Evolutionary conservation across 2,113 vertebrate genomes (phyloP).

Genomic region (Castor canadensis): DNA sequence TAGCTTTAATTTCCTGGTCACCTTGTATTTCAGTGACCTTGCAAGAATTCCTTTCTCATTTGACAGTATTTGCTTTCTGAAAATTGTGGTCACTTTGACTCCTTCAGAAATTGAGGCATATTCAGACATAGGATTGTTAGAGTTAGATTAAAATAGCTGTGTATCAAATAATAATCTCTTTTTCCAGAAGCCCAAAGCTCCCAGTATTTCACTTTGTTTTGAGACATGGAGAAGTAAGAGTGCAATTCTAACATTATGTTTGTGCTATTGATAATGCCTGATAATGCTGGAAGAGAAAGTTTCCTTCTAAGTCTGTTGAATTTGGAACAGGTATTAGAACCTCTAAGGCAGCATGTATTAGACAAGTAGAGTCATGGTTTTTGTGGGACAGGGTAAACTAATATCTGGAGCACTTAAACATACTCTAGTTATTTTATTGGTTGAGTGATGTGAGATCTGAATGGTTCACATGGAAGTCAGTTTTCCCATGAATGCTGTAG

Average conservation of each 20-base stretch:
- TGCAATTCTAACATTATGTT: not conserved
- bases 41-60: not conserved
- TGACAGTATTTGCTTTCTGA: constrained; percentile 31
- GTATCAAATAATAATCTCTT: not conserved
- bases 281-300: not conserved
- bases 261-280: not conserved
- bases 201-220: constrained; percentile 5
- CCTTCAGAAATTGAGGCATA: constrained; percentile 37
- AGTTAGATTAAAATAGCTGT: not conserved
- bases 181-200: not conserved
- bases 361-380: not conserved
- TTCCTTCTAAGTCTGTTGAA: not conserved
- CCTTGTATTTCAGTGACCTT: constrained; percentile 30
- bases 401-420: not conserved
- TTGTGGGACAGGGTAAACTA: not conserved
- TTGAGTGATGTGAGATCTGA: not conserved
- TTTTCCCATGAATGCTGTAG: not conserved
- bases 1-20: not conserved
- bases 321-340: constrained; percentile 9
- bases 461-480: constrained; percentile 5
- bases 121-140: not conserved
- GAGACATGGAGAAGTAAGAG: not conserved
- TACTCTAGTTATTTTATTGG: constrained; percentile 13
- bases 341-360: constrained; percentile 7
- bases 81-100: not conserved